These are phyloP conservation scores for Ischnura elegans DNA, from an alignment of 2,888 invertebrate genomes.

Conservation along the genomic window DNA sequence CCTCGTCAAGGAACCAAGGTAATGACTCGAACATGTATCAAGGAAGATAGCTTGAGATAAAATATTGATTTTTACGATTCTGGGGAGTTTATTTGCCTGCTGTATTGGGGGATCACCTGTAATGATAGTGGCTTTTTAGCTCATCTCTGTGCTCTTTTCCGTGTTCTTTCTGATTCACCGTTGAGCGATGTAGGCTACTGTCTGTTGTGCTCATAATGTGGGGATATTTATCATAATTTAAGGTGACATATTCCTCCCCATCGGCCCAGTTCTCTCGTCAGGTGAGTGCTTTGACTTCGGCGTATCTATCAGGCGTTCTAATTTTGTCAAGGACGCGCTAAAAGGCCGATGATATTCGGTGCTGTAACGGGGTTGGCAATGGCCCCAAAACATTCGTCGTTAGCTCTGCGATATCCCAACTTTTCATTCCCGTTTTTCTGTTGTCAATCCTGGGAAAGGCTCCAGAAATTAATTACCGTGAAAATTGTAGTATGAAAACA, in stretches of 20 bases:
- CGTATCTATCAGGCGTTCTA: neutral
- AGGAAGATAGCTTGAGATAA: neutral
- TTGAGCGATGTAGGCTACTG: neutral
- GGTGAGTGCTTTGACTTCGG: neutral
- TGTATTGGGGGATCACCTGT: no score
- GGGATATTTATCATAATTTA: neutral
- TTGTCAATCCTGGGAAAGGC: no score
- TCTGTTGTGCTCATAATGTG: neutral
- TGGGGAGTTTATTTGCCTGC: neutral
- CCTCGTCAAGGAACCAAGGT: no score
- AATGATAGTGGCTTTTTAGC: neutral
- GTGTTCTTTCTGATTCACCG: neutral
- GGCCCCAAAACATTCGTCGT: neutral
- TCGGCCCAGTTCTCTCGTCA: neutral
- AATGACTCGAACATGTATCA: no score
- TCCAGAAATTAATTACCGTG: no score
- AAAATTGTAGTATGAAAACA: no score
- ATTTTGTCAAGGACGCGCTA: neutral
- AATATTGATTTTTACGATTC: neutral
- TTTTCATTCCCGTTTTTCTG: no score
- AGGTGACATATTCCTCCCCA: neutral
- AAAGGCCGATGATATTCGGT: neutral
- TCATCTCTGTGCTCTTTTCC: neutral
- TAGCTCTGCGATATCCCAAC: no score
- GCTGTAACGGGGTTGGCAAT: neutral